Evolutionary conservation across 2,888 invertebrate genomes (phyloP).

Genomic region (Chirona hameri): DNA sequence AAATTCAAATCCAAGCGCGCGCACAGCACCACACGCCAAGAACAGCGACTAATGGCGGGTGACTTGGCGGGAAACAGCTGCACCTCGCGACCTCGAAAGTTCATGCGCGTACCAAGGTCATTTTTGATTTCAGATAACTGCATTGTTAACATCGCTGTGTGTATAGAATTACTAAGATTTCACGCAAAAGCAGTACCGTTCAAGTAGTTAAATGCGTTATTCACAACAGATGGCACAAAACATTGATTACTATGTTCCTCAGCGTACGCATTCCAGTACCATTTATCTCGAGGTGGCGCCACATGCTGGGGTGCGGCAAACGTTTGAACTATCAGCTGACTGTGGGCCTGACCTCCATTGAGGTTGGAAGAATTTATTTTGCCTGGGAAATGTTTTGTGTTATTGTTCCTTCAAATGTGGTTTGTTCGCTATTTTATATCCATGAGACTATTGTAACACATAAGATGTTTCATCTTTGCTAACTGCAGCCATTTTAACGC

Average conservation of each 20-base stretch:
- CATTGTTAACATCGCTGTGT: too few relatives aligned
- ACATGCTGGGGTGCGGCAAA: neutral
- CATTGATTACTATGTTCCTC: neutral
- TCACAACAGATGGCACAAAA: neutral
- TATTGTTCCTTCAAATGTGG: too few relatives aligned
- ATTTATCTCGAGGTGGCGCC: neutral
- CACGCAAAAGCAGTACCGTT: neutral
- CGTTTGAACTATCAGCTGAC: neutral
- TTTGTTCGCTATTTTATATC: too few relatives aligned
- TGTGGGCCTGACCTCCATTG: neutral
- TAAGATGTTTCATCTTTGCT: too few relatives aligned
- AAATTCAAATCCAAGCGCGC: conserved; percentile 10
- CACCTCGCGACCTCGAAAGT: neutral
- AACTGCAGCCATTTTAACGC: too few relatives aligned
- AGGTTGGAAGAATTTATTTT: neutral
- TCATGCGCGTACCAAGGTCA: conserved; percentile 2
- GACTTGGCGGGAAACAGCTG: conserved; percentile 28
- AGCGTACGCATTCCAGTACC: neutral
- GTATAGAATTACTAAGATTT: neutral
- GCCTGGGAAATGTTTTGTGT: neutral
- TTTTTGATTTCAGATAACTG: neutral
- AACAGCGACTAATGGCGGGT: neutral
- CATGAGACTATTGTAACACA: too few relatives aligned
- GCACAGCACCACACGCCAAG: neutral
- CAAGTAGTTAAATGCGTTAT: neutral